Evolutionary conservation across 2,888 invertebrate species (phyloP).

Genomic region (Epirrhoe tristata): DNA sequence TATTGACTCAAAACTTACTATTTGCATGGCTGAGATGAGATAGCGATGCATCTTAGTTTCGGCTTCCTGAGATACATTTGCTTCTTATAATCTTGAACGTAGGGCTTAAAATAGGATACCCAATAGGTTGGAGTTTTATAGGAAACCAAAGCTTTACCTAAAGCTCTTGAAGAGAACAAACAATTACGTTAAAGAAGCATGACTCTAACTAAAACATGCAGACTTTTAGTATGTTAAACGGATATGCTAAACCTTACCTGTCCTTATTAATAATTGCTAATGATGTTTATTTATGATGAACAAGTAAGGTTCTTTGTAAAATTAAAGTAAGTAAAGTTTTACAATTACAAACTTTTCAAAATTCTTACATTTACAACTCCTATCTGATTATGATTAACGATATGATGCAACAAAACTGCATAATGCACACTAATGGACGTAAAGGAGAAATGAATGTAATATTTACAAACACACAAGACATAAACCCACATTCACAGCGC

Average conservation of each 20-base stretch:
- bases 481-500: conserved; percentile 67
- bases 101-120: neutral
- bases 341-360: neutral
- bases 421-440: conserved; percentile 49
- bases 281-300: too few species aligned
- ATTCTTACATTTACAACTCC: neutral
- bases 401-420: conserved; percentile 43
- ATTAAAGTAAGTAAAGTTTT: too few species aligned
- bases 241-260: too few species aligned
- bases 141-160: neutral
- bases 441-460: conserved; percentile 59
- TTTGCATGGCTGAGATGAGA: conserved; percentile 31
- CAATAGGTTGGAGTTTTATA: neutral
- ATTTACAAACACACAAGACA: conserved; percentile 62
- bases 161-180: neutral
- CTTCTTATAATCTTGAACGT: neutral
- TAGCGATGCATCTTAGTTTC: conserved; percentile 24
- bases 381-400: conserved; percentile 7
- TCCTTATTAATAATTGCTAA: too few species aligned
- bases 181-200: neutral
- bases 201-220: neutral
- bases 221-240: too few species aligned
- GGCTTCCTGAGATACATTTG: neutral
- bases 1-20: conserved; percentile 30
- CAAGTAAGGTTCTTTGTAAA: too few species aligned